Percentiles rank a stretch among this genome's conserved stretches.
These are phyloP conservation scores for Kryptolebias marmoratus DNA, from an alignment of 2,113 vertebrate genomes.

Conservation along the genomic window DNA sequence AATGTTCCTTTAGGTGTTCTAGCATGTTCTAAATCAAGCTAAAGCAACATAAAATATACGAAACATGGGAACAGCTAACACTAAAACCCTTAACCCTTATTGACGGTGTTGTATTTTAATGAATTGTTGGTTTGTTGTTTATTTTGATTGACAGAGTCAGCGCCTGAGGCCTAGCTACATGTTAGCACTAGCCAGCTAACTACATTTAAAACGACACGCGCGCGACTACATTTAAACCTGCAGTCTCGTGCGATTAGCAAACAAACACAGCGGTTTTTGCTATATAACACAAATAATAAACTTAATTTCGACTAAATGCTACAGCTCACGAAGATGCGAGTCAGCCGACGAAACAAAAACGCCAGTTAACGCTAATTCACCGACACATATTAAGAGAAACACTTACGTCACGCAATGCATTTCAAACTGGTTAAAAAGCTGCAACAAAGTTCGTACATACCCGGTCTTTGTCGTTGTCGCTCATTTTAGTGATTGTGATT, in stretches of 20 bases:
- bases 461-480: constrained; percentile 76
- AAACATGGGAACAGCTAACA: no score
- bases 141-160: not conserved
- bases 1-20: not conserved
- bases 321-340: no score
- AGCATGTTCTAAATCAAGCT: not conserved
- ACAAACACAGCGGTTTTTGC: not conserved
- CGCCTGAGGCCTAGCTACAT: constrained; percentile 18
- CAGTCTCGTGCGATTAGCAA: not conserved
- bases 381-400: no score
- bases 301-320: no score
- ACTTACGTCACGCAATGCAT: no score
- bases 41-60: not conserved
- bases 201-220: not conserved
- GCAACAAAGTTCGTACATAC: constrained; percentile 65
- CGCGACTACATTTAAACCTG: no score
- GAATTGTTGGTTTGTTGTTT: not conserved
- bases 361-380: no score
- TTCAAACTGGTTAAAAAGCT: not conserved
- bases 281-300: not conserved
- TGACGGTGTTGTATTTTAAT: not conserved
- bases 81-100: not conserved
- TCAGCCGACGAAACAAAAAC: no score
- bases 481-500: constrained; percentile 61
- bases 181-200: constrained; percentile 16